Conservation (phyloP, 2,888 invertebrate species). For the Pollenia angustigena region DNA sequence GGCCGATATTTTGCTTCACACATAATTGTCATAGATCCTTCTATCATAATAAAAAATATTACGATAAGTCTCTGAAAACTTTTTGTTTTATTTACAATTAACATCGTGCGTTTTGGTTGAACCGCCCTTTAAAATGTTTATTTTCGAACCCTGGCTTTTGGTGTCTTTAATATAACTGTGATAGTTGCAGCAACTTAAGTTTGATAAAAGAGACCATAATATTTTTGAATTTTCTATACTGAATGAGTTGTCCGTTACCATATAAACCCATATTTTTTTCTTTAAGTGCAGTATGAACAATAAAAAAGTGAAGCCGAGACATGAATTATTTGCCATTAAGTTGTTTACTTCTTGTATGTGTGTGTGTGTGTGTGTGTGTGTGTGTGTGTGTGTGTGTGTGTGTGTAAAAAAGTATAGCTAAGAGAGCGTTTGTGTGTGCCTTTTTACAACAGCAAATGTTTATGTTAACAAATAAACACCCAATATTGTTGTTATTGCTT, state of each 20-base stretch:
- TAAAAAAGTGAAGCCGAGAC: slow-evolving; percentile 46
- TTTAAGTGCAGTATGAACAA: not conserved
- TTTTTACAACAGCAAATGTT: slow-evolving; percentile 62
- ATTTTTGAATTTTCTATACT: not conserved
- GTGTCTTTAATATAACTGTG: too few relatives aligned
- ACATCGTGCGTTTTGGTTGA: too few relatives aligned
- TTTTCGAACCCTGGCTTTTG: too few relatives aligned
- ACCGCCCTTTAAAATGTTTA: too few relatives aligned
- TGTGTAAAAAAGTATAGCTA: not conserved
- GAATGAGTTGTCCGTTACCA: not conserved
- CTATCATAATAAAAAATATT: too few relatives aligned
- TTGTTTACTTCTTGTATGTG: slow-evolving; percentile 51
- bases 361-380: slow-evolving; percentile 27
- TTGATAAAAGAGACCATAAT: too few relatives aligned
- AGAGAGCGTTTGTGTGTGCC: slow-evolving; percentile 5
- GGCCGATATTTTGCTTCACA: too few relatives aligned
- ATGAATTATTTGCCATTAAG: slow-evolving; percentile 71
- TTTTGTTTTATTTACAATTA: too few relatives aligned
- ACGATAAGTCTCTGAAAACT: too few relatives aligned
- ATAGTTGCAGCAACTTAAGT: too few relatives aligned
- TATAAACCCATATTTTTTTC: too few relatives aligned
- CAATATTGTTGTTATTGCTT: slow-evolving; percentile 53
- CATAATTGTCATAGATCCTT: too few relatives aligned
- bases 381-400: not conserved
- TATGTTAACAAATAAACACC: slow-evolving; percentile 72